Evolutionary conservation across 2,113 vertebrate genomes (phyloP), one percentile per base, ranked within the genome.

Genomic region (Eptesicus fuscus): DNA sequence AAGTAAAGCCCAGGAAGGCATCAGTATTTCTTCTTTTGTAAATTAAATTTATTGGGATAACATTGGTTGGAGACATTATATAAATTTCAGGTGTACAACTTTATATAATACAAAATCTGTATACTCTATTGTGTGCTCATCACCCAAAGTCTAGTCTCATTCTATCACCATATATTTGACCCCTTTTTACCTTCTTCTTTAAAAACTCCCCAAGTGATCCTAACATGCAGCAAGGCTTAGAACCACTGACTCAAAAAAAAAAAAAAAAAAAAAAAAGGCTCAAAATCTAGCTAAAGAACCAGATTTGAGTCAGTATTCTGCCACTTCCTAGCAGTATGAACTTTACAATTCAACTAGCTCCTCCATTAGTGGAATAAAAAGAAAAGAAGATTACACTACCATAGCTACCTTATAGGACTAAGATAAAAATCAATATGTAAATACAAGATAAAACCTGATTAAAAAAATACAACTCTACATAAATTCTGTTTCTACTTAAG

Each of bases 281-380:
- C 2, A 2, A 40, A 22, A 11, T 6, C 30, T 2, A 25, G n/a
- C 2, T 16, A 9, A 42, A 71, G 30, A 25, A 32, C 0, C 61
- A 5, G 9, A 1, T 2, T 5, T 28, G 59, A 42, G 10, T 1
- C 17, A 0, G 9, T 7, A 2, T 7, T 20, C 65, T 10, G 70
- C 83, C 70, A 11, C 37, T 49, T 80, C 37, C 56, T 1, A 5
- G 30, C 56, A 14, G 65, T 4, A 3, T 4, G 49, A 25, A 13
- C n/a, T 1, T 28, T 40, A 18, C n/a, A 18, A 1, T 5, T 16
- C 73, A 16, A 22, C 44, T 14, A 17, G 37, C 51, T 30, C 74
- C 28, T 67, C 22, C 22, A 4, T 56, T 9, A 35, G 23, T 1
- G 22, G 49, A 30, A 9, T 0, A 7, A 37, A 14, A 18, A 44